Conservation (phyloP, 2,797 vertebrate species). For the Apogon talboti region DNA sequence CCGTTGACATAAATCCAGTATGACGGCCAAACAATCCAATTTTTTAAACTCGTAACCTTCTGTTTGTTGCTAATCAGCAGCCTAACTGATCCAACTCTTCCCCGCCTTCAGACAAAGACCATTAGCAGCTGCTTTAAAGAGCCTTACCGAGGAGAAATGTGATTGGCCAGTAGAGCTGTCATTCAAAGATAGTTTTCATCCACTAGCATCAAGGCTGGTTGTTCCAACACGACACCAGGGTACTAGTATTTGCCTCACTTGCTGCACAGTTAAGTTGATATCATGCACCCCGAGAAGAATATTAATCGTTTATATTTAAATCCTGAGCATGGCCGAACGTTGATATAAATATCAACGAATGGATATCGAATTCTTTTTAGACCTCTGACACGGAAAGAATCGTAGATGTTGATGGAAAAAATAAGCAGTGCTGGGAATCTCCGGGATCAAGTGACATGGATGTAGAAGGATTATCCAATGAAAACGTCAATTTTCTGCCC, state of each 20-base stretch:
- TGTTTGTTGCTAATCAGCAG: constrained; percentile 85
- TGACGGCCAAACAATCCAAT: constrained; percentile 71
- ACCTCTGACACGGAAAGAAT: no score
- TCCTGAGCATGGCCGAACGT: no score
- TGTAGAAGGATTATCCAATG: no score
- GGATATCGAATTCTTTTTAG: no score
- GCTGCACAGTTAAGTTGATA: constrained; percentile 66
- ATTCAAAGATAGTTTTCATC: constrained; percentile 49
- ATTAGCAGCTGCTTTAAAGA: constrained; percentile 84
- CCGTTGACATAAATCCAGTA: constrained; percentile 50
- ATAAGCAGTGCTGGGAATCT: no score
- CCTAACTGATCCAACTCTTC: constrained; percentile 69
- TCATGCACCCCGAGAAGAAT: constrained; percentile 9
- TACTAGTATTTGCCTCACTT: constrained; percentile 66
- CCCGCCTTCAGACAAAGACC: constrained; percentile 79
- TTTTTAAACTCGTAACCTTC: constrained; percentile 87
- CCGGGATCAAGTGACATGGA: no score
- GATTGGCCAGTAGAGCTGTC: constrained; percentile 78
- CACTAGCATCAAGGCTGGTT: constrained; percentile 79
- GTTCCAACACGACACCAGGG: constrained; percentile 67
- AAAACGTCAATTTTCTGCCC: no score
- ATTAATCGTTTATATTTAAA: no score
- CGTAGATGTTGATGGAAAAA: no score
- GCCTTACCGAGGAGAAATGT: constrained; percentile 26
- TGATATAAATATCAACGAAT: no score